A percentile compares a stretch with the other conserved stretches of the same genome.
Evolutionary conservation across 2,797 vertebrate genomes (phyloP).

Genomic region (Sebastes umbrosus): DNA sequence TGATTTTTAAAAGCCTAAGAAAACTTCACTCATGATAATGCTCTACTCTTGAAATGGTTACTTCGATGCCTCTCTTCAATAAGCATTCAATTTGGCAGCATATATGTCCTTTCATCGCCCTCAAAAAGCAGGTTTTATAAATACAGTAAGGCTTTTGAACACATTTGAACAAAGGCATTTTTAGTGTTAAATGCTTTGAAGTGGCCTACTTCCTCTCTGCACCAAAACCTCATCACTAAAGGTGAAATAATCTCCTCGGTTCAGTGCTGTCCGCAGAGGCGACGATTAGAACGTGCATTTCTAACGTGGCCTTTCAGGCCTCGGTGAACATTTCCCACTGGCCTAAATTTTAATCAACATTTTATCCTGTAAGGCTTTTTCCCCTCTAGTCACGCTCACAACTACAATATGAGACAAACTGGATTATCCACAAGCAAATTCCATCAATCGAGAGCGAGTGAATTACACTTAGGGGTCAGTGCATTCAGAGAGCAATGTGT

Average conservation of each 20-base stretch:
- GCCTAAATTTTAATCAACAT: background rate
- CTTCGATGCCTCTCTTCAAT: background rate
- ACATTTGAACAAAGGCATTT: slow-evolving; percentile 41
- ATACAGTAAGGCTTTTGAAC: slow-evolving; percentile 58
- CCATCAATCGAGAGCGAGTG: background rate
- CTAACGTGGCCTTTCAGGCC: background rate
- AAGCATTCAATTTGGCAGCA: slow-evolving; percentile 55
- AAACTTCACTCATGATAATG: background rate
- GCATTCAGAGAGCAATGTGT: slow-evolving; percentile 19
- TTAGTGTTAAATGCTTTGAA: slow-evolving; percentile 34
- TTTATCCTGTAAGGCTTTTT: slow-evolving; percentile 10
- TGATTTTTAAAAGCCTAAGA: slow-evolving; percentile 37
- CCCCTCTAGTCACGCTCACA: background rate
- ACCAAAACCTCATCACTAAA: background rate
- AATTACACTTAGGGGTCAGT: slow-evolving; percentile 32
- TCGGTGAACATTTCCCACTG: slow-evolving; percentile 3
- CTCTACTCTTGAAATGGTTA: slow-evolving; percentile 1
- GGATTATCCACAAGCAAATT: slow-evolving; percentile 26
- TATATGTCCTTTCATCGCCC: slow-evolving; percentile 1
- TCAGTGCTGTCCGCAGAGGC: background rate
- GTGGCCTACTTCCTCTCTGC: background rate
- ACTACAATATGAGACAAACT: slow-evolving; percentile 9
- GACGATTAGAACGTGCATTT: slow-evolving; percentile 9
- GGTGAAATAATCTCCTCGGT: background rate
- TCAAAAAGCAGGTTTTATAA: background rate